A percentile compares a stretch with the other conserved stretches of the same genome.
These are phyloP conservation scores for Linurgus olivaceus DNA, from an alignment of 2,797 vertebrate species.

Conservation along the genomic window DNA sequence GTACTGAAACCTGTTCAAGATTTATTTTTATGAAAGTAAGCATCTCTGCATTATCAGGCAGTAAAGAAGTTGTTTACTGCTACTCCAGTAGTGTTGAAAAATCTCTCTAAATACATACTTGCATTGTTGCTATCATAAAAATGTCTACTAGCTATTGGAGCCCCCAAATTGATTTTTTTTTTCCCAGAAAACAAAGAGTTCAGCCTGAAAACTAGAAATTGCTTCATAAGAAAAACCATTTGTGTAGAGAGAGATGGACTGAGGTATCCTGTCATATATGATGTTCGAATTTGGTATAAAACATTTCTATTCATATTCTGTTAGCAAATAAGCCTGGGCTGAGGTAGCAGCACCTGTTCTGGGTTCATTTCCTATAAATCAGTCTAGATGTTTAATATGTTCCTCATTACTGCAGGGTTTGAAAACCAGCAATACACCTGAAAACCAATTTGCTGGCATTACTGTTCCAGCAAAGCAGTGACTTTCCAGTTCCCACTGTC, in stretches of 20 bases:
- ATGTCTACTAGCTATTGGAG: conserved; percentile 3
- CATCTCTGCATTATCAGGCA: conserved; percentile 66
- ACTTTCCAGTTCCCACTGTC: conserved; percentile 1
- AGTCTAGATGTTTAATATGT: conserved; percentile 32
- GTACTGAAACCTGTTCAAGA: conserved; percentile 62
- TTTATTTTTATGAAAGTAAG: conserved; percentile 73
- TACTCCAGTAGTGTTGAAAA: conserved; percentile 51
- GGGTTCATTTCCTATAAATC: not conserved
- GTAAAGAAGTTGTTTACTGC: conserved; percentile 65
- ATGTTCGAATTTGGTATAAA: not conserved
- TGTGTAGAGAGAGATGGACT: conserved; percentile 6
- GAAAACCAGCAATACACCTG: conserved; percentile 20
- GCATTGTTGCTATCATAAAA: conserved; percentile 51
- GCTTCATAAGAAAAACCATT: conserved; percentile 63
- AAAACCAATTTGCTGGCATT: conserved; percentile 45
- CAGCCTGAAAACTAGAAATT: conserved; percentile 61
- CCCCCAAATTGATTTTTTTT: conserved; percentile 44
- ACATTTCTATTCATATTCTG: not conserved
- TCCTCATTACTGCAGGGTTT: not conserved
- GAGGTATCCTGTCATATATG: conserved; percentile 10
- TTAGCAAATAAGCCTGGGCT: not conserved
- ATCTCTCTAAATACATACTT: conserved; percentile 41
- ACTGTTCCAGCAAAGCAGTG: conserved; percentile 9
- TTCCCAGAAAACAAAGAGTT: conserved; percentile 53
- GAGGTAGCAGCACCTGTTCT: conserved; percentile 20